Evolutionary conservation across 2,888 invertebrate species (phyloP).

Genomic region (Torymus aiolomorphi): DNA sequence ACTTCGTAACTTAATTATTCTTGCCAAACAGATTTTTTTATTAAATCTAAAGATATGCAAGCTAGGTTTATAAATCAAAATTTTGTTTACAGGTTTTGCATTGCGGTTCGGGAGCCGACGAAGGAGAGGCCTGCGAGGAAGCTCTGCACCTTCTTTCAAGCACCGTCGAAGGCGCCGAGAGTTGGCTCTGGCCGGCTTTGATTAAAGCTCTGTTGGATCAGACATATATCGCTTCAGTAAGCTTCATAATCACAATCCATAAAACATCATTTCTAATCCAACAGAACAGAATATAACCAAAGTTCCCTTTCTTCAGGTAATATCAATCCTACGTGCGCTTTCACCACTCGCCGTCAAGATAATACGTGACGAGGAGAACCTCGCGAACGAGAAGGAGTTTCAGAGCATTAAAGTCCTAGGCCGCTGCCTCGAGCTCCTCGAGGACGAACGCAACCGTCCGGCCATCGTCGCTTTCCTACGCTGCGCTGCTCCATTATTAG

Average conservation of each 20-base stretch:
- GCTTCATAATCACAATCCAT: neutral
- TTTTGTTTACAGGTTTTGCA: slow-evolving; percentile 56
- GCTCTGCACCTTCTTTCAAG: slow-evolving; percentile 70
- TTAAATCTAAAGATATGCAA: too few species aligned
- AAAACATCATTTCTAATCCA: too few species aligned
- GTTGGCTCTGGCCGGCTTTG: slow-evolving; percentile 71
- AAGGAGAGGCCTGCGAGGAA: slow-evolving; percentile 69
- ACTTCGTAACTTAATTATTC: too few species aligned
- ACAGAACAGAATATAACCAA: too few species aligned
- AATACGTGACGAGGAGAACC: slow-evolving; percentile 61
- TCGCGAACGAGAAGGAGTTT: slow-evolving; percentile 65
- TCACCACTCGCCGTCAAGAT: slow-evolving; percentile 68
- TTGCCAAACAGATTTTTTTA: too few species aligned
- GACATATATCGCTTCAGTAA: slow-evolving; percentile 64
- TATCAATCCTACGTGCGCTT: slow-evolving; percentile 67
- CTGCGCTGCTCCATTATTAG: slow-evolving; percentile 67
- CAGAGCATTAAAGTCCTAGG: slow-evolving; percentile 67
- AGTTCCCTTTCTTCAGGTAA: slow-evolving; percentile 57
- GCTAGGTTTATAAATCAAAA: slow-evolving; percentile 18
- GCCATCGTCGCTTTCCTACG: slow-evolving; percentile 65
- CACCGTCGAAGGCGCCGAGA: slow-evolving; percentile 70
- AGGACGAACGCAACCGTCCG: slow-evolving; percentile 64
- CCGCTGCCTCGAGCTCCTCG: slow-evolving; percentile 68
- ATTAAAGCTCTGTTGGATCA: slow-evolving; percentile 67
- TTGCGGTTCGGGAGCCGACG: slow-evolving; percentile 65